Percentiles rank a stretch among this genome's conserved stretches.
Conservation (phyloP, 1,140 invertebrate genomes). For the Drosophila kepulauana region DNA sequence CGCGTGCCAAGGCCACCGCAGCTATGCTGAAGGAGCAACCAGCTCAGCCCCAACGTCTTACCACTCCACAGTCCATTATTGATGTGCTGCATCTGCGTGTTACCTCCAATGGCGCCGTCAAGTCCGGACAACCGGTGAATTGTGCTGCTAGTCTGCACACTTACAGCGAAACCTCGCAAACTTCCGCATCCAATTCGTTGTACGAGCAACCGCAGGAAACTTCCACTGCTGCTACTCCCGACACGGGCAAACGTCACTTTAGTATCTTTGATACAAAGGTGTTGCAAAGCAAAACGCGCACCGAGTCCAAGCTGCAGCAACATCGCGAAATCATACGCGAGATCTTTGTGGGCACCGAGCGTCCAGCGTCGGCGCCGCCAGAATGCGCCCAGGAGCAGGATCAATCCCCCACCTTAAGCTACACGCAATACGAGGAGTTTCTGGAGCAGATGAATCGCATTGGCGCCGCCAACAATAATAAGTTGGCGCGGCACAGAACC, state of each 20-base stretch:
- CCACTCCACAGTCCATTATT: constrained; percentile 69
- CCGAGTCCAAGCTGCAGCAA: constrained; percentile 90
- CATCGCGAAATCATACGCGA: constrained; percentile 91
- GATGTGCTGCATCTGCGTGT: constrained; percentile 79
- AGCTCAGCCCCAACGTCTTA: constrained; percentile 23
- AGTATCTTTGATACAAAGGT: constrained; percentile 90
- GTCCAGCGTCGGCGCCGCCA: constrained; percentile 89
- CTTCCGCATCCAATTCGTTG: constrained; percentile 76
- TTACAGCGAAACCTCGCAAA: constrained; percentile 74
- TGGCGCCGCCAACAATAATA: constrained; percentile 86
- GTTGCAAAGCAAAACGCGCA: constrained; percentile 90
- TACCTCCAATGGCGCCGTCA: constrained; percentile 53
- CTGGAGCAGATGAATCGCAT: constrained; percentile 82
- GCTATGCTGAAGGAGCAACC: constrained; percentile 29
- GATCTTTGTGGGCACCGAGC: constrained; percentile 90
- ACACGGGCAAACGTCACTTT: constrained; percentile 85
- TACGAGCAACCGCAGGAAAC: constrained; percentile 85
- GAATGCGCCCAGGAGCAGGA: constrained; percentile 67
- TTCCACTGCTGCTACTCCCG: constrained; percentile 34
- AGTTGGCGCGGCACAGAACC: constrained; percentile 57
- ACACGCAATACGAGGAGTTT: constrained; percentile 81
- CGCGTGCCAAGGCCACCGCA: constrained; percentile 19
- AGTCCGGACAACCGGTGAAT: constrained; percentile 47
- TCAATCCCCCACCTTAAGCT: constrained; percentile 57
- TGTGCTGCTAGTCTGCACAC: constrained; percentile 82